A percentile compares a stretch with the other conserved stretches of the same genome.
phyloP scores from a whole-genome alignment of 1,140 invertebrate genomes.

The Euwallacea fornicatus region DNA sequence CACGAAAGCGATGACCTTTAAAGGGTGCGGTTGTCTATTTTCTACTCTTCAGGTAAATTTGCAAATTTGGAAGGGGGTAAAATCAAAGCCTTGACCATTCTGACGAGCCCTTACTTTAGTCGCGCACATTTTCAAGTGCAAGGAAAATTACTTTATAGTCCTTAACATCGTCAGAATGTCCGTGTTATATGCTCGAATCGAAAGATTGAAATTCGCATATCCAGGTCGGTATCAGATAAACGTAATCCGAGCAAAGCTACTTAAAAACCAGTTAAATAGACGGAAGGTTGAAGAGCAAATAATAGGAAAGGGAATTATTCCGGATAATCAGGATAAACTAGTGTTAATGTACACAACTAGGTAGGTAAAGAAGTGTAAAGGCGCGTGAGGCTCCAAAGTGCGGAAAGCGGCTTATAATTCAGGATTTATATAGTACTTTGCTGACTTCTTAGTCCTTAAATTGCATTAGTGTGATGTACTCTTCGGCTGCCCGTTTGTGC shows the following conservation, averaged over 20 bases:
- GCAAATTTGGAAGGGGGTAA: no score
- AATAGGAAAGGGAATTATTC: conserved; percentile 35
- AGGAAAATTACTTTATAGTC: no score
- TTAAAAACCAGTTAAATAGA: conserved; percentile 35
- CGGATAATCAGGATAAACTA: conserved; percentile 39
- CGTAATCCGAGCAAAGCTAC: conserved; percentile 34
- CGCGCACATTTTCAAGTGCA: no score
- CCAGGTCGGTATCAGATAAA: conserved; percentile 21
- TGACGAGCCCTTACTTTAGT: no score
- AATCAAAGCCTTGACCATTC: no score
- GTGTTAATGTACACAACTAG: conserved; percentile 40
- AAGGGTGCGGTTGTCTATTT: no score
- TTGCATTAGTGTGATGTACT: conserved; percentile 31
- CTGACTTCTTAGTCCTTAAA: conserved; percentile 33
- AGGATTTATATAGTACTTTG: conserved; percentile 34
- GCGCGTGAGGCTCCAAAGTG: conserved; percentile 32
- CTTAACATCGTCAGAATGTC: no score
- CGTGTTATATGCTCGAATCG: not conserved
- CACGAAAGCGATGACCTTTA: no score
- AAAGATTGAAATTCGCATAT: conserved; percentile 5
- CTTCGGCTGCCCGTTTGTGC: conserved; percentile 3
- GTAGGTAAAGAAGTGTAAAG: conserved; percentile 38
- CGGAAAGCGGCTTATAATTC: conserved; percentile 36
- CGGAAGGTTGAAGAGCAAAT: conserved; percentile 34
- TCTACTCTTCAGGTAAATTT: no score